phyloP scores from a whole-genome alignment of 2,888 invertebrate genomes.

The Harpagoxenus sublaevis region DNA sequence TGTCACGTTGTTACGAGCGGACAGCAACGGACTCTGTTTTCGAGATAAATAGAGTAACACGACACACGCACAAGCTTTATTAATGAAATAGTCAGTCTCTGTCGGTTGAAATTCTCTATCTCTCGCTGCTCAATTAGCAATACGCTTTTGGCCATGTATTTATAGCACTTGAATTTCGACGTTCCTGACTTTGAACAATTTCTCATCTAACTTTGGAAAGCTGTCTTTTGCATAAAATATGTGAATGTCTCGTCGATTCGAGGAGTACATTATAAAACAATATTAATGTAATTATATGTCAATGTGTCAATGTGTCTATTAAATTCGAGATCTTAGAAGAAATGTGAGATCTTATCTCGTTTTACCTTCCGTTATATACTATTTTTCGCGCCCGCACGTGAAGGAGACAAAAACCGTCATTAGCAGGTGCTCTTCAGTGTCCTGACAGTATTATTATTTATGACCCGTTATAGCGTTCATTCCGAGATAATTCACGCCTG shows the following conservation, averaged over 20 bases:
- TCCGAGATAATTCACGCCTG: conserved; percentile 37
- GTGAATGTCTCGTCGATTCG: neutral
- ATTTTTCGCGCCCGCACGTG: conserved; percentile 9
- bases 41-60: conserved; percentile 47
- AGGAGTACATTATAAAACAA: neutral
- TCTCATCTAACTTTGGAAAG: neutral
- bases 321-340: neutral
- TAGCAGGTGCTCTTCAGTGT: conserved; percentile 36
- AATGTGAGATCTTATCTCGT: conserved; percentile 5
- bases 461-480: conserved; percentile 27
- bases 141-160: neutral
- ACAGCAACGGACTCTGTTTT: conserved; percentile 41
- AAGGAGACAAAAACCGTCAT: conserved; percentile 31
- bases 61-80: conserved; percentile 35
- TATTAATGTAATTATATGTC: neutral
- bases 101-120: conserved; percentile 4
- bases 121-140: conserved; percentile 8
- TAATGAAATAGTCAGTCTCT: conserved; percentile 36
- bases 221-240: no score
- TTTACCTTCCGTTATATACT: neutral
- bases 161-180: neutral
- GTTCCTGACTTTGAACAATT: neutral
- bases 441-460: conserved; percentile 47
- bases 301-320: neutral
- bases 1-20: conserved; percentile 49